A percentile compares a stretch with the other conserved stretches of the same genome.
Evolutionary conservation across 2,888 invertebrate species (phyloP).

Genomic region (Cryptosula pallasiana): DNA sequence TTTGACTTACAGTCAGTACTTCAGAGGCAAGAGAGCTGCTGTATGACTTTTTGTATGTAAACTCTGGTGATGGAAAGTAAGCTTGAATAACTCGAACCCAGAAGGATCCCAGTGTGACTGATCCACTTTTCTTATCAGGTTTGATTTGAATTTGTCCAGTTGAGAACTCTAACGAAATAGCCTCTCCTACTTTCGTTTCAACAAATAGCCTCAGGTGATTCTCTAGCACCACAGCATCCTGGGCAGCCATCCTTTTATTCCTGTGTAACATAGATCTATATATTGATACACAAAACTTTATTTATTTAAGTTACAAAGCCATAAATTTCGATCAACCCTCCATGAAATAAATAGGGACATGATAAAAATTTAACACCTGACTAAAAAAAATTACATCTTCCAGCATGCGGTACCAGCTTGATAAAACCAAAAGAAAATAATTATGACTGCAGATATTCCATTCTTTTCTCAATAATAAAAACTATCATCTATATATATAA

Average conservation of each 20-base stretch:
- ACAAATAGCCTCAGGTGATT: slow-evolving; percentile 39
- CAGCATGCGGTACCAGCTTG: no score
- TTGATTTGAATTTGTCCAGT: slow-evolving; percentile 33
- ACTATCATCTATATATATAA: no score
- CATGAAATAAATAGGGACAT: no score
- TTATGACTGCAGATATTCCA: no score
- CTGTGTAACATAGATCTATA: no score
- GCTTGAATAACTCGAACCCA: slow-evolving; percentile 42
- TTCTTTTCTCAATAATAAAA: no score
- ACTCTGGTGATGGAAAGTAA: slow-evolving; percentile 2
- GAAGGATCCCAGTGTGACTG: slow-evolving; percentile 38
- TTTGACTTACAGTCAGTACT: neutral
- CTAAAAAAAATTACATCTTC: no score
- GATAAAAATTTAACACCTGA: no score
- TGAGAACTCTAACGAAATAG: slow-evolving; percentile 37
- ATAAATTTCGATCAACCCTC: no score
- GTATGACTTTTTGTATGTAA: slow-evolving; percentile 1
- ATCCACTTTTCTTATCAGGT: slow-evolving; percentile 36
- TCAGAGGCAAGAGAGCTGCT: neutral
- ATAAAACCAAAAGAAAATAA: no score
- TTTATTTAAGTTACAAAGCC: no score
- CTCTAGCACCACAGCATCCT: slow-evolving; percentile 32
- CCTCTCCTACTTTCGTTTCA: slow-evolving; percentile 36
- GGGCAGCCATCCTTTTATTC: slow-evolving; percentile 4
- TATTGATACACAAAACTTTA: no score